Base-by-base conservation (phyloP, 2,888 invertebrate genomes). In the Hirtodrosophila confusa region DNA sequence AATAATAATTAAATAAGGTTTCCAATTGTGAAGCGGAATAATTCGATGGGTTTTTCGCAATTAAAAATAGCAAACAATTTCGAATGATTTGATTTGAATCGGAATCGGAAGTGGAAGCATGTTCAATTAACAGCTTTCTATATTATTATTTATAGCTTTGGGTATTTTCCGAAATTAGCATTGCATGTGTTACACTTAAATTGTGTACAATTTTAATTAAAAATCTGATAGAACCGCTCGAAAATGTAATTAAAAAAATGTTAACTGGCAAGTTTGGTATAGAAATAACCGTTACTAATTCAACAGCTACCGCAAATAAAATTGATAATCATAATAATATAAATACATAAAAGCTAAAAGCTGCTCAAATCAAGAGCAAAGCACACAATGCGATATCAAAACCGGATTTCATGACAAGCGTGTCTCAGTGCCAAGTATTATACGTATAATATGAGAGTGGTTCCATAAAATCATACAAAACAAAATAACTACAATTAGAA, bases 361-460 rank as follows among this genome's bases (percentile, higher is more conserved):
- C 63, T 61, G 41, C 41, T 78, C 47, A 58, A 61, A 80, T 78
- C 80, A 65, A 78, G 67, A 68, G 80, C 61, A 71, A 66, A 69
- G 37, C 72, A 67, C 41, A 65, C 68, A 68, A 63, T 43, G 53
- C 50, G 41, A 70, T 57, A 36, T 29, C 41, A 56, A 71, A 82
- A 82, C 84, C 80, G 83, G 80, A 82, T 83, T 80, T 62, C 48
- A 51, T 64, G 64, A 50, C 61, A 55, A 57, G 63, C 54, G 43
- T 54, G 43, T 67, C 45, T 47, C 65, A 36, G 53, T 45, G 36
- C 24, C 27, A 36, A 68, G 68, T 70, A 70, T 8, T 31, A 31
- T 31, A 31, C 5, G n/a, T n/a, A n/a, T n/a, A n/a, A 31, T 31
- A 75, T 54, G 17, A 17, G 17, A 17, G 17, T 17, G 61, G 62